Conservation (phyloP, 2,113 vertebrate genomes). For the Zootoca vivipara region DNA sequence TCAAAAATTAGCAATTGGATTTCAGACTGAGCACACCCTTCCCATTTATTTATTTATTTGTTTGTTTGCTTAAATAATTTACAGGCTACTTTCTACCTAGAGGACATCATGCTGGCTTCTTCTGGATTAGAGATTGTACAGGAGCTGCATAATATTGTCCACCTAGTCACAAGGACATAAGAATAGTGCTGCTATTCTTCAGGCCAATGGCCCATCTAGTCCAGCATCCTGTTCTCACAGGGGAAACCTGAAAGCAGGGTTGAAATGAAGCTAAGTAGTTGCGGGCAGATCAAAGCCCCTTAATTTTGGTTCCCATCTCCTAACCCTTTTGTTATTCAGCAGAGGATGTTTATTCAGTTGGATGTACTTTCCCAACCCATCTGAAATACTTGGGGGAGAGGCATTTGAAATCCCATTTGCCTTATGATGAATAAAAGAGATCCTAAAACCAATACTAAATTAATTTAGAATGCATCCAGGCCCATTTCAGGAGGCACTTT, state of each 20-base stretch:
- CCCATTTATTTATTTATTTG: too few species aligned
- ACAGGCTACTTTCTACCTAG: too few species aligned
- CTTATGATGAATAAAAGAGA: neutral
- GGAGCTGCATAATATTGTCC: neutral
- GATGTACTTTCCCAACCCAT: neutral
- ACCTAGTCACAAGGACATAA: neutral
- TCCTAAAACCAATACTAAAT: neutral
- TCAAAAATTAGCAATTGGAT: too few species aligned
- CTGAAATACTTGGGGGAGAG: neutral
- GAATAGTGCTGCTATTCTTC: too few species aligned
- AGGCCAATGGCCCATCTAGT: too few species aligned
- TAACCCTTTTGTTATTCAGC: neutral
- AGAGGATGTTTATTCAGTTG: neutral
- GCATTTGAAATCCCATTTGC: neutral
- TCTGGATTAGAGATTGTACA: neutral
- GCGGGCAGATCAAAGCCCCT: neutral
- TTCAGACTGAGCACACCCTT: too few species aligned
- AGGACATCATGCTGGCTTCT: too few species aligned
- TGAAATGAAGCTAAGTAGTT: neutral
- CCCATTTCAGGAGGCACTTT: neutral
- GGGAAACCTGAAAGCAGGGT: too few species aligned
- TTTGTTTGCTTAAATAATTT: too few species aligned
- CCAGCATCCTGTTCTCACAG: too few species aligned
- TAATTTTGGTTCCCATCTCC: neutral
- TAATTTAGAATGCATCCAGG: neutral